Evolutionary conservation across 2,113 vertebrate genomes (phyloP), one percentile per base, ranked within the genome.

Genomic region (Tautogolabrus adspersus): DNA sequence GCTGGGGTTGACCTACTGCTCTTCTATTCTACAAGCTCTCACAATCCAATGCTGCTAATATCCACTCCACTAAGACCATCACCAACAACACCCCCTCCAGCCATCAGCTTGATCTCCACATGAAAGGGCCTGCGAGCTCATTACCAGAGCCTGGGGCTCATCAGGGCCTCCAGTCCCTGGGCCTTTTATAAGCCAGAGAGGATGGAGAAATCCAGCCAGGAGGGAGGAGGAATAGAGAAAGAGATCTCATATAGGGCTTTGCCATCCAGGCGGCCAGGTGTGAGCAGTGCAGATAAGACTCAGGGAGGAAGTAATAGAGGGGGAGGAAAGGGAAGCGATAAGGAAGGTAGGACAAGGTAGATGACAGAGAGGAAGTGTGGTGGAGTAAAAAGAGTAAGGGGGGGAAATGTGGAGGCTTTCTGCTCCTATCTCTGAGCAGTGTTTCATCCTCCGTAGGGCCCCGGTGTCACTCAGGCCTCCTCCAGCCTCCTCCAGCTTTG

Each of bases 111-210:
- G 82, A 92, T 91, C 88, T 88, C 72, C 82, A 93, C 91, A 93
- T 93, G 87, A 91, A 93, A 93, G 91, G 40, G 80, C 66, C 76
- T 66, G 72, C 77, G 19, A 92, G 82, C 92, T 93, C 90, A 91
- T 90, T 91, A 93, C 78, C 82, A 85, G 81, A 85, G 82, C 86
- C 82, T 61, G 82, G 68, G 82, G 89, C 86, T 83, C 79, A 84
- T 82, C 74, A 38, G 64, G 78, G 63, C 81, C 49, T 82, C 75
- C 67, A 73, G 79, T 78, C 76, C 81, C 44, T 42, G 16, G 86
- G 80, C 65, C 78, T 60, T 83, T 83, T 81, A 83, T 92, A 88
- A 87, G 75, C 81, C 83, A 67, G 60, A 21, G 71, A 81, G 68
- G 83, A 89, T 87, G 72, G 71, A 90, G 80, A 89, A 87, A 83